phyloP scores from a whole-genome alignment of 2,888 invertebrate species.

The Cerceris ruficornis region DNA sequence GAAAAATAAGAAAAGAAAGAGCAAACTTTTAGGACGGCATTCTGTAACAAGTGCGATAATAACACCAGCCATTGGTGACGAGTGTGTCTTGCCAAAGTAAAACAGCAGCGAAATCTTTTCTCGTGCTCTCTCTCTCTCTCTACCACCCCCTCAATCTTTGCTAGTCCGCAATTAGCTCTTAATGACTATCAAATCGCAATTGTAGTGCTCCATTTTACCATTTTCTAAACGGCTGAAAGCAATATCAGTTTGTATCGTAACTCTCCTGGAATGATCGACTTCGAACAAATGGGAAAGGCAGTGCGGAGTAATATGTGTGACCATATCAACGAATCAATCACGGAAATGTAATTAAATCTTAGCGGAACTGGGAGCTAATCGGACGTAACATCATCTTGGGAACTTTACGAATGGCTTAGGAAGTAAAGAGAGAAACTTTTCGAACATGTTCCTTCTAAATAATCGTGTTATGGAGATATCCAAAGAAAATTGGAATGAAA shows the following conservation, averaged over 20 bases:
- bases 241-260: conserved; percentile 17
- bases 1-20: conserved; percentile 8
- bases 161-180: conserved; percentile 64
- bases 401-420: not conserved
- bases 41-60: conserved; percentile 32
- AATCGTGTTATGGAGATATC: no score
- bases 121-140: conserved; percentile 23
- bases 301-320: conserved; percentile 29
- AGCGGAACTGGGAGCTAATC: not conserved
- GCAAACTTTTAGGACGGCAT: conserved; percentile 35
- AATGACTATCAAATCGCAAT: conserved; percentile 46
- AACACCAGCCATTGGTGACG: conserved; percentile 23
- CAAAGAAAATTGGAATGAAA: no score
- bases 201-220: conserved; percentile 48
- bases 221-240: conserved; percentile 39
- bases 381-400: not conserved
- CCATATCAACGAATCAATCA: conserved; percentile 26
- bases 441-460: no score
- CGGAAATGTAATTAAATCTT: not conserved
- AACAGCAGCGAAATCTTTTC: conserved; percentile 39
- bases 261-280: conserved; percentile 13
- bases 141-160: conserved; percentile 39
- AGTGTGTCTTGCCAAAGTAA: conserved; percentile 53
- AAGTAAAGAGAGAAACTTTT: no score
- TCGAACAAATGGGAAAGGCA: conserved; percentile 26